Conservation (phyloP, 2,113 vertebrate genomes). For the Tyto alba region DNA sequence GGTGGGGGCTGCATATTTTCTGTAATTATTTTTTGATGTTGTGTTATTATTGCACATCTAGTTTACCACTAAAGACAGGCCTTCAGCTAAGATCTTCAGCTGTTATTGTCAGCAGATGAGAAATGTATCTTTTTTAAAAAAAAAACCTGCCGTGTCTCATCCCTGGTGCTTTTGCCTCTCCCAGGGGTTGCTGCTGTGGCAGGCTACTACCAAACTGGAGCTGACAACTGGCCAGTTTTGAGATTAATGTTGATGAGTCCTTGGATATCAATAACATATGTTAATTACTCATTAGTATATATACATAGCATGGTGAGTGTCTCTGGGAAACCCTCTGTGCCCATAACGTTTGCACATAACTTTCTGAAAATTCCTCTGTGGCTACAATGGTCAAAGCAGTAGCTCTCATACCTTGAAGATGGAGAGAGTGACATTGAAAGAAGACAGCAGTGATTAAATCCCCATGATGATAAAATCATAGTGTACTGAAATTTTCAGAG, state of each 20-base stretch:
- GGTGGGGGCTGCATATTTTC: background rate
- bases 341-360: background rate
- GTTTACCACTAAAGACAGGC: background rate
- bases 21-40: background rate
- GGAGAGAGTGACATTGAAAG: background rate
- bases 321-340: background rate
- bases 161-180: background rate
- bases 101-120: background rate
- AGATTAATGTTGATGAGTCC: background rate
- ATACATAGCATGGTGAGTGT: background rate
- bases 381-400: background rate
- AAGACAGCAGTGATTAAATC: background rate
- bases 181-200: background rate
- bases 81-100: background rate
- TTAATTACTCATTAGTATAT: constrained; percentile 10
- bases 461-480: background rate
- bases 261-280: background rate
- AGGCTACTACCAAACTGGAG: background rate
- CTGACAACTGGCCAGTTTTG: background rate
- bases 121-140: background rate
- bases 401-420: background rate
- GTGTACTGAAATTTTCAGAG: background rate
- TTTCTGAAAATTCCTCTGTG: background rate
- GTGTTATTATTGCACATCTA: background rate
- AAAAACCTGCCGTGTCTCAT: background rate